Evolutionary conservation across 2,888 invertebrate species (phyloP).

Genomic region (Lasiommata megera): DNA sequence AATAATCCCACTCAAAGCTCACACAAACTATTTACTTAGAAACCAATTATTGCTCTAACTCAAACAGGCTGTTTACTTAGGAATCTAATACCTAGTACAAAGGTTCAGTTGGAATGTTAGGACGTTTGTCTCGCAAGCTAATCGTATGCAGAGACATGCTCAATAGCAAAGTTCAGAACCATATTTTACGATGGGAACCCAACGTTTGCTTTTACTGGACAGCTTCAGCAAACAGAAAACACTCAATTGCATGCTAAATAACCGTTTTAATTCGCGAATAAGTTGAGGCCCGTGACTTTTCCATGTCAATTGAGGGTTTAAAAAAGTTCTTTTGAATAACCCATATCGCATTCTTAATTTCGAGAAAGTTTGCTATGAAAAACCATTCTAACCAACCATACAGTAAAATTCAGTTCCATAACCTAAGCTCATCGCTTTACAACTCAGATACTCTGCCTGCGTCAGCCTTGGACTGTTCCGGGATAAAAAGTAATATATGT

Average conservation of each 20-base stretch:
- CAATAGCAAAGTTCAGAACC: conserved; percentile 22
- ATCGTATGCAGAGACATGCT: conserved; percentile 33
- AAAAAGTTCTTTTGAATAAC: no score
- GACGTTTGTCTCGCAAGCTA: conserved; percentile 24
- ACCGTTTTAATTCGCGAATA: no score
- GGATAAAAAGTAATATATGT: no score
- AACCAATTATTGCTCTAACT: neutral
- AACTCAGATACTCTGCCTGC: no score
- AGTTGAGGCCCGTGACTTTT: no score
- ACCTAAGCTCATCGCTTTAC: no score
- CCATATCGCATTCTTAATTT: no score
- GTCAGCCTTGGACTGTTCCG: no score
- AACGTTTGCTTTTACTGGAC: neutral
- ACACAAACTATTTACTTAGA: neutral
- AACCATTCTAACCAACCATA: no score
- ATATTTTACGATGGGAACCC: conserved; percentile 19
- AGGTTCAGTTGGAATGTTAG: conserved; percentile 16
- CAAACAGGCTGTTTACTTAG: neutral
- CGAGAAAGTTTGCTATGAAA: no score
- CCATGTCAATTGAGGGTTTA: no score
- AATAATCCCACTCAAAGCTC: neutral
- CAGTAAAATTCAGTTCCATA: no score
- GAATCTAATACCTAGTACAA: neutral
- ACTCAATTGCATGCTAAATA: neutral
- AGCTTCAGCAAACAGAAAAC: neutral